Percentiles rank a stretch among this genome's conserved stretches.
These are phyloP conservation scores for Danio aesculapii DNA, from an alignment of 2,797 vertebrate species.

Conservation along the genomic window DNA sequence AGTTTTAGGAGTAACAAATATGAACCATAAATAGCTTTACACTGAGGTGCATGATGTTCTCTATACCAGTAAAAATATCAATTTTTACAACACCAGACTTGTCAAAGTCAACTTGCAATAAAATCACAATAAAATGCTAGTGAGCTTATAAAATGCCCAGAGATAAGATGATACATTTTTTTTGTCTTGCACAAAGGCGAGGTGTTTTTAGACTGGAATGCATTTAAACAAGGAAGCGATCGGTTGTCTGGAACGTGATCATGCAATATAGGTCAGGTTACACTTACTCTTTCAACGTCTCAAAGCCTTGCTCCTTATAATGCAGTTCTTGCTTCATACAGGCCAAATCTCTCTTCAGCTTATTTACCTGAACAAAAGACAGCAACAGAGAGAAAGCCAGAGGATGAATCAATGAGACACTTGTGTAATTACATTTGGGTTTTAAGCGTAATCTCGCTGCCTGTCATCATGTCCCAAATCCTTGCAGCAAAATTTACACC, in stretches of 20 bases:
- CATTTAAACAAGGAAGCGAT: constrained; percentile 35
- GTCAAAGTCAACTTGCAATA: not conserved
- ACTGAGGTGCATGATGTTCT: not conserved
- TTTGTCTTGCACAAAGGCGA: constrained; percentile 10
- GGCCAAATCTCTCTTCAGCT: constrained; percentile 94
- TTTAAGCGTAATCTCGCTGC: not conserved
- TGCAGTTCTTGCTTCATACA: constrained; percentile 95
- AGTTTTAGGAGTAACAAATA: not conserved
- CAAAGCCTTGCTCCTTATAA: constrained; percentile 94
- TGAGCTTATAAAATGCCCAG: constrained; percentile 17
- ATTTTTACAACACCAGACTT: constrained; percentile 1
- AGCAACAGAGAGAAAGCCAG: constrained; percentile 32
- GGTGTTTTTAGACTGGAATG: constrained; percentile 17
- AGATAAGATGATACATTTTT: constrained; percentile 13
- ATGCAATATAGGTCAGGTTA: constrained; percentile 38
- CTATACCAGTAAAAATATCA: not conserved
- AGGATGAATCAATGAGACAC: not conserved
- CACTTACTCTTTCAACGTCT: constrained; percentile 94
- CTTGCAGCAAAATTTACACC: not conserved
- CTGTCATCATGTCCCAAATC: constrained; percentile 4
- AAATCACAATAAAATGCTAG: constrained; percentile 24
- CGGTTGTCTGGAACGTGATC: constrained; percentile 28
- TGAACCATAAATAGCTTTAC: not conserved
- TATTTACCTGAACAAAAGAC: constrained; percentile 85
- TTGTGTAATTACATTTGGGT: constrained; percentile 23